Evolutionary conservation across 2,888 invertebrate genomes (phyloP).

Genomic region (Agrochola lychnidis): DNA sequence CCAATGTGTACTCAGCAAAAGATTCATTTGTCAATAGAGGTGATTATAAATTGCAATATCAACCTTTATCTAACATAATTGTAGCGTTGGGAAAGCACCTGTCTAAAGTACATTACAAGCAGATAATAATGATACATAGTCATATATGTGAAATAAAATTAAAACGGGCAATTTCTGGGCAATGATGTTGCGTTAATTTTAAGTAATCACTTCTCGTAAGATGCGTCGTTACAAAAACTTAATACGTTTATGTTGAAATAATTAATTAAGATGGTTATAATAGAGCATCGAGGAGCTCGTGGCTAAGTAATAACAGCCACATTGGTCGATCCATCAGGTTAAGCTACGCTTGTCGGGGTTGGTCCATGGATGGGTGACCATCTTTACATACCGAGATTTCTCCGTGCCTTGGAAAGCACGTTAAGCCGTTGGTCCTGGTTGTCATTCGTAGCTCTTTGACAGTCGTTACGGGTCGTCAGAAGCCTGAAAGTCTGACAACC

Average conservation of each 20-base stretch:
- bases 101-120: constrained; percentile 25
- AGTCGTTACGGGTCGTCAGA: too few species aligned
- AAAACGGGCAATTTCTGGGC: constrained; percentile 32
- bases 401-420: too few species aligned
- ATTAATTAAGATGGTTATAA: constrained; percentile 35
- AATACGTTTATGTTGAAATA: constrained; percentile 43
- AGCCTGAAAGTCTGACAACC: too few species aligned
- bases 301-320: too few species aligned
- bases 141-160: constrained; percentile 48
- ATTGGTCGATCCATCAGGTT: too few species aligned
- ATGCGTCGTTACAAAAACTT: constrained; percentile 39
- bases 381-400: too few species aligned
- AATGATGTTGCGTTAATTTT: constrained; percentile 44
- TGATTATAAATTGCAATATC: constrained; percentile 18
- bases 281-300: neutral
- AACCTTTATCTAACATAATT: constrained; percentile 28
- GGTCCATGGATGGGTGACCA: too few species aligned
- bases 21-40: neutral
- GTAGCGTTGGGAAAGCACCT: constrained; percentile 23
- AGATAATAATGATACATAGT: constrained; percentile 34
- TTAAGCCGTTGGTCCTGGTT: too few species aligned
- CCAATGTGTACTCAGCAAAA: too few species aligned
- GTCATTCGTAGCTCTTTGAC: too few species aligned
- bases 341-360: too few species aligned
- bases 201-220: constrained; percentile 46